phyloP scores from a whole-genome alignment of 2,113 vertebrate genomes.

The mouse (Mus musculus) region DNA sequence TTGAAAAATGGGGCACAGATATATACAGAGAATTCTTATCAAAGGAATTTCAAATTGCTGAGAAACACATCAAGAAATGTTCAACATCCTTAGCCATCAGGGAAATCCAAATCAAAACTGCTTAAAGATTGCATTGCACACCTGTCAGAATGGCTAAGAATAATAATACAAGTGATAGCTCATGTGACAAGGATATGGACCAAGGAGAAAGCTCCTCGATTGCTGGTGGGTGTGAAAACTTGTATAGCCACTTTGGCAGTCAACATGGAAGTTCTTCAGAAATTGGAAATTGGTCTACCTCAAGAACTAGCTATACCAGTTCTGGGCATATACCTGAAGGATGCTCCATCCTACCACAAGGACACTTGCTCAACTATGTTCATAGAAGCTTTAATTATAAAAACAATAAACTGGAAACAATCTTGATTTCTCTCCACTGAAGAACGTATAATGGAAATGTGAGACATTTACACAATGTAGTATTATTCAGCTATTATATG shows the following conservation, averaged over 20 bases:
- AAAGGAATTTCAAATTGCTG: not conserved
- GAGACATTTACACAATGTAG: not conserved
- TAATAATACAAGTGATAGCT: not conserved
- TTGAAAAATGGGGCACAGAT: not conserved
- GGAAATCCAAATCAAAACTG: not conserved
- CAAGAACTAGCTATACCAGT: not conserved
- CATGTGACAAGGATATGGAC: not conserved
- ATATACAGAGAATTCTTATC: not conserved
- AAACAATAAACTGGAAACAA: not conserved
- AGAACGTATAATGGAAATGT: not conserved
- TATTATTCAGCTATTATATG: not conserved
- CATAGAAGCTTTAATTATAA: not conserved
- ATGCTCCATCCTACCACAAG: not conserved
- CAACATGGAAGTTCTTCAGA: not conserved
- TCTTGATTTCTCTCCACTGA: not conserved
- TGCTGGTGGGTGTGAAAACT: not conserved
- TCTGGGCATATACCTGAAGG: not conserved
- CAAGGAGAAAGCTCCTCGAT: not conserved
- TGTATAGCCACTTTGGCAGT: not conserved
- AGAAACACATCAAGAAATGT: not conserved
- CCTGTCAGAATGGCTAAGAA: not conserved
- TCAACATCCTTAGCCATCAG: not conserved
- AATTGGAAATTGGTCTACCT: not conserved
- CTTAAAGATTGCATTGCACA: not conserved
- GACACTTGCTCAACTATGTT: not conserved